A percentile compares a stretch with the other conserved stretches of the same genome.
Evolutionary conservation across 2,888 invertebrate species (phyloP).

Genomic region (Drosophila nigritarsus): DNA sequence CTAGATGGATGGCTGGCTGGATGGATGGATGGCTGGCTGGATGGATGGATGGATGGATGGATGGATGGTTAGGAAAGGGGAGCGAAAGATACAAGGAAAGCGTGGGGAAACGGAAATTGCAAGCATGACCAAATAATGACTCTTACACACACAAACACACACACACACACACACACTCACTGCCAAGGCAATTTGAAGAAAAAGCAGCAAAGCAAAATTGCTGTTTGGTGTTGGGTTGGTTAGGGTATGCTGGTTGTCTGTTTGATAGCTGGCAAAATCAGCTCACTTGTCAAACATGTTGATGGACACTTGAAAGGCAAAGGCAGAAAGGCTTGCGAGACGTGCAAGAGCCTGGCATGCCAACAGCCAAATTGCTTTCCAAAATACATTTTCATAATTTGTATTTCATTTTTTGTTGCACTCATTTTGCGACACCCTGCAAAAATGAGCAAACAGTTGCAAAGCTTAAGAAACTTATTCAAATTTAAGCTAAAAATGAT

Average conservation of each 20-base stretch:
- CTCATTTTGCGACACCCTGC: slow-evolving; percentile 31
- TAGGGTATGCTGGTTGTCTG: not conserved
- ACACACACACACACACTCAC: not conserved
- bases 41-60: slow-evolving; percentile 13
- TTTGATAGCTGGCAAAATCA: slow-evolving; percentile 52
- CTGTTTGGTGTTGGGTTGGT: slow-evolving; percentile 4
- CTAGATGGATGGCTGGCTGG: slow-evolving; percentile 42
- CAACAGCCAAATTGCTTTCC: slow-evolving; percentile 71
- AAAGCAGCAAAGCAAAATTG: slow-evolving; percentile 32
- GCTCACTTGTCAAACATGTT: slow-evolving; percentile 77
- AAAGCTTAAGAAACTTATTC: not conserved
- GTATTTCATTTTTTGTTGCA: not conserved
- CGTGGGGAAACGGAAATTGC: slow-evolving; percentile 68
- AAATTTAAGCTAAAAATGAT: not conserved
- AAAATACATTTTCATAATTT: slow-evolving; percentile 42
- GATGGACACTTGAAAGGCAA: slow-evolving; percentile 79
- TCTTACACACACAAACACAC: slow-evolving; percentile 39
- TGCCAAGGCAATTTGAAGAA: slow-evolving; percentile 17
- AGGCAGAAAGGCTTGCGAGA: slow-evolving; percentile 36
- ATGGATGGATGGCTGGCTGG: slow-evolving; percentile 26
- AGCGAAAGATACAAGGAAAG: not conserved
- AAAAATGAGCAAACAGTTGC: not conserved
- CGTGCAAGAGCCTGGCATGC: slow-evolving; percentile 51
- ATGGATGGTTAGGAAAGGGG: not conserved
- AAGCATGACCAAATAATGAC: slow-evolving; percentile 77